Conservation (phyloP, 2,888 invertebrate genomes). For the Acanthoscelides obtectus region DNA sequence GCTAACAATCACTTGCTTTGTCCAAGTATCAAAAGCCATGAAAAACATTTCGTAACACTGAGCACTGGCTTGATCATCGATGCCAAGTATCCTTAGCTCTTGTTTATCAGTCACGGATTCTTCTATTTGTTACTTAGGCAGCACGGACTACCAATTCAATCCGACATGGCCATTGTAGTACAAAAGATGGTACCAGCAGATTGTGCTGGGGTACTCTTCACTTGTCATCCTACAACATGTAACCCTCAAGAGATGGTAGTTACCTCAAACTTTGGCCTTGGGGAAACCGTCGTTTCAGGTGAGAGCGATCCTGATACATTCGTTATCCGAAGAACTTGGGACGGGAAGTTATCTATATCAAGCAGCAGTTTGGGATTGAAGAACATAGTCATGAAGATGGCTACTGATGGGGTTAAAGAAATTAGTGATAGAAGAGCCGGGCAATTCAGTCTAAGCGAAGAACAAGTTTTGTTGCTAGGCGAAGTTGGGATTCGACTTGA, state of each 20-base stretch:
- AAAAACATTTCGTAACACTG: too few species aligned
- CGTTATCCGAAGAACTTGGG: conserved; percentile 51
- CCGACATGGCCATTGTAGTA: conserved; percentile 74
- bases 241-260: conserved; percentile 65
- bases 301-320: conserved; percentile 72
- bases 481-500: conserved; percentile 59
- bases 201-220: conserved; percentile 76
- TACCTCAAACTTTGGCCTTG: conserved; percentile 77
- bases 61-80: too few species aligned
- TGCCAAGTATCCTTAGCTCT: too few species aligned
- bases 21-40: too few species aligned
- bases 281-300: conserved; percentile 80
- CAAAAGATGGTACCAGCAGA: conserved; percentile 71
- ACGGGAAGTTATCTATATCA: conserved; percentile 43
- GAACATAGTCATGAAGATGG: conserved; percentile 49
- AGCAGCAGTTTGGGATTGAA: conserved; percentile 54
- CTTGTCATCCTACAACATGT: conserved; percentile 69
- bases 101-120: too few species aligned
- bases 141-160: conserved; percentile 63
- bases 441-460: conserved; percentile 54
- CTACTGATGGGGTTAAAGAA: conserved; percentile 38
- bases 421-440: conserved; percentile 32
- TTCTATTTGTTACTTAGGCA: conserved; percentile 59
- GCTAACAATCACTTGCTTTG: too few species aligned
- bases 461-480: conserved; percentile 54